These are phyloP conservation scores for Zosterops japonicus DNA, from an alignment of 2,113 vertebrate genomes.

Conservation along the genomic window DNA sequence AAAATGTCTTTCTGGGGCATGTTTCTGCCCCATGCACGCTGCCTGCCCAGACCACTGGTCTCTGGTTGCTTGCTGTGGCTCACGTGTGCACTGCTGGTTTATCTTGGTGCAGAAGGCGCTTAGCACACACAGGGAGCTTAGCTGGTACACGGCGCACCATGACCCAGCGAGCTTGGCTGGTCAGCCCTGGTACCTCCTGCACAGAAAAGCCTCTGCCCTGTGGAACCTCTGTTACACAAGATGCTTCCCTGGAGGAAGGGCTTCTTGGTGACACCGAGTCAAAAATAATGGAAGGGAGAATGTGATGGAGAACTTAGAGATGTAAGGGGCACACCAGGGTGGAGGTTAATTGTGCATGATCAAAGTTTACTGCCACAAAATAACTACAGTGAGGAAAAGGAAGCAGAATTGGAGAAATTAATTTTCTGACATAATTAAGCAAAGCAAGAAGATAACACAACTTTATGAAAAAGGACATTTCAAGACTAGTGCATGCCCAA, in stretches of 20 bases:
- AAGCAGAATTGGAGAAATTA: background rate
- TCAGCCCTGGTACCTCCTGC: background rate
- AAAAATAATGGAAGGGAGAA: background rate
- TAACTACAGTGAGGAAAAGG: background rate
- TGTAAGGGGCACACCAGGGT: too few relatives aligned
- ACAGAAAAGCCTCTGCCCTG: background rate
- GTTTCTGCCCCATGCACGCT: background rate
- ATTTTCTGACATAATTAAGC: background rate
- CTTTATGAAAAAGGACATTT: background rate
- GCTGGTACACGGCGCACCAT: fast-evolving
- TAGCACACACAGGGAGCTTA: fast-evolving
- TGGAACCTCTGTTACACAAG: background rate
- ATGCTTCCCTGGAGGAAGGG: background rate
- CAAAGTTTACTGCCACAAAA: background rate
- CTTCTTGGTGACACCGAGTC: background rate
- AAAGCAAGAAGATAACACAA: background rate
- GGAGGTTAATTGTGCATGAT: background rate
- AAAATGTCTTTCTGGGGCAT: background rate
- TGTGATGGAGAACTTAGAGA: background rate
- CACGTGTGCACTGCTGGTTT: background rate
- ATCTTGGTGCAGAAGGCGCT: background rate
- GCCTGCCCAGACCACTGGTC: background rate
- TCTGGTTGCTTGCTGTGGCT: background rate
- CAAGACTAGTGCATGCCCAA: background rate
- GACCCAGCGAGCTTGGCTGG: background rate